A percentile compares a stretch with the other conserved stretches of the same genome.
These are phyloP conservation scores for Murina feae DNA, from an alignment of 2,113 vertebrate species.

Conservation along the genomic window DNA sequence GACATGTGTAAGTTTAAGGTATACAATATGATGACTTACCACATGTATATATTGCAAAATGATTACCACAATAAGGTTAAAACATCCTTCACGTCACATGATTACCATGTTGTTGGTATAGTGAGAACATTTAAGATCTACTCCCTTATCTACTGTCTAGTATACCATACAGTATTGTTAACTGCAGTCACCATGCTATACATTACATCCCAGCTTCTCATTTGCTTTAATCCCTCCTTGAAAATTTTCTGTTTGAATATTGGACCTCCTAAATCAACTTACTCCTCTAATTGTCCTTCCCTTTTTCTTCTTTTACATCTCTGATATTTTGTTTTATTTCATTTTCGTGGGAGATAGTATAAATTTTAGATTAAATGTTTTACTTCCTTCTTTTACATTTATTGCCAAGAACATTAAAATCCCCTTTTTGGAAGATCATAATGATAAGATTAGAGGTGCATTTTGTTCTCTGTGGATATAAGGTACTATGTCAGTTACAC, in stretches of 20 bases:
- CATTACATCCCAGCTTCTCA: background rate
- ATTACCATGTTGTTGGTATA: too few relatives aligned
- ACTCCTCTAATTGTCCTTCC: background rate
- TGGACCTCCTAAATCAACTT: background rate
- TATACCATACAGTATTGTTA: fast-evolving
- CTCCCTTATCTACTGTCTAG: background rate
- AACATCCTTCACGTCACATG: background rate
- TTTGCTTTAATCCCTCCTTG: background rate
- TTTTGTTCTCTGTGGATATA: background rate
- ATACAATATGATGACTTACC: background rate
- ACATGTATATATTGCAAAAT: background rate
- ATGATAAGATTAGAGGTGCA: background rate
- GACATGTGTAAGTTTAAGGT: background rate
- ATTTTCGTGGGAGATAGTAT: background rate
- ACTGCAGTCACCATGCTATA: fast-evolving
- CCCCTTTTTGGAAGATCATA: background rate
- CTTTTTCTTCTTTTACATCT: background rate
- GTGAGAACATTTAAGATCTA: background rate
- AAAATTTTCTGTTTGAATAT: background rate
- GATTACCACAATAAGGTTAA: background rate
- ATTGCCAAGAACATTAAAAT: background rate
- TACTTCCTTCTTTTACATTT: background rate
- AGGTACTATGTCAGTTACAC: background rate
- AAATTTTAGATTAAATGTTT: background rate
- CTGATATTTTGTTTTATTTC: background rate